These are phyloP conservation scores for Drosophila repletoides DNA, from an alignment of 1,140 invertebrate genomes.

Conservation along the genomic window DNA sequence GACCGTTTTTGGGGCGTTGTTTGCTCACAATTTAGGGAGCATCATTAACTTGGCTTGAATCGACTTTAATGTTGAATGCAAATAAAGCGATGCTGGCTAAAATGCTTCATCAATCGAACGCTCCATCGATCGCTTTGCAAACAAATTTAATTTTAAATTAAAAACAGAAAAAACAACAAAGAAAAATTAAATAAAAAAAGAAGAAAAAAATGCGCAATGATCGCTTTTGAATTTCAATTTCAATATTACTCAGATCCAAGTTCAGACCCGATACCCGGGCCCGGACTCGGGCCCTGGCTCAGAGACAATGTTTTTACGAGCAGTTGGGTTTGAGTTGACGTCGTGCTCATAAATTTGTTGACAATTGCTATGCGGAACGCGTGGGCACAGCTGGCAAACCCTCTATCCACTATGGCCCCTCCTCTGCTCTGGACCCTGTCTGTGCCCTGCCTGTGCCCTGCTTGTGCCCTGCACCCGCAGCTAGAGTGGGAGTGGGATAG, in stretches of 20 bases:
- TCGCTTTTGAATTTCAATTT: slow-evolving; percentile 46
- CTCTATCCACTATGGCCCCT: slow-evolving; percentile 13
- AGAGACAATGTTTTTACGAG: slow-evolving; percentile 35
- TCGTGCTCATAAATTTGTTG: slow-evolving; percentile 79
- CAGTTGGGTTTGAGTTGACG: slow-evolving; percentile 40
- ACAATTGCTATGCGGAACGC: slow-evolving; percentile 77
- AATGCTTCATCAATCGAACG: slow-evolving; percentile 28
- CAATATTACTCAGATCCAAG: slow-evolving; percentile 15
- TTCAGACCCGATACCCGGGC: no score
- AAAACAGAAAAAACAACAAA: slow-evolving; percentile 19
- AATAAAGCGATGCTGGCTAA: slow-evolving; percentile 41
- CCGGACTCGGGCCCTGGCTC: not conserved
- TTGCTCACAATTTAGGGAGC: slow-evolving; percentile 25
- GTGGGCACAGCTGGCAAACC: slow-evolving; percentile 55
- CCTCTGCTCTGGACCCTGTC: not conserved
- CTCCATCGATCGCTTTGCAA: slow-evolving; percentile 32
- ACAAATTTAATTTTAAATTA: slow-evolving; percentile 37
- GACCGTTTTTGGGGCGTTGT: slow-evolving; percentile 64
- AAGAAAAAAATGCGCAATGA: slow-evolving; percentile 48
- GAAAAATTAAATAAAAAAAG: slow-evolving; percentile 19
- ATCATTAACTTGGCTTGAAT: slow-evolving; percentile 37
- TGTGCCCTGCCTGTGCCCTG: not conserved
- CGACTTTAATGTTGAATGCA: slow-evolving; percentile 43
- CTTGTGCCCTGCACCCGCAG: not conserved
- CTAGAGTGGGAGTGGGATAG: not conserved